A percentile compares a stretch with the other conserved stretches of the same genome.
phyloP scores from a whole-genome alignment of 2,888 invertebrate genomes.

The Leucophenga maculata region DNA sequence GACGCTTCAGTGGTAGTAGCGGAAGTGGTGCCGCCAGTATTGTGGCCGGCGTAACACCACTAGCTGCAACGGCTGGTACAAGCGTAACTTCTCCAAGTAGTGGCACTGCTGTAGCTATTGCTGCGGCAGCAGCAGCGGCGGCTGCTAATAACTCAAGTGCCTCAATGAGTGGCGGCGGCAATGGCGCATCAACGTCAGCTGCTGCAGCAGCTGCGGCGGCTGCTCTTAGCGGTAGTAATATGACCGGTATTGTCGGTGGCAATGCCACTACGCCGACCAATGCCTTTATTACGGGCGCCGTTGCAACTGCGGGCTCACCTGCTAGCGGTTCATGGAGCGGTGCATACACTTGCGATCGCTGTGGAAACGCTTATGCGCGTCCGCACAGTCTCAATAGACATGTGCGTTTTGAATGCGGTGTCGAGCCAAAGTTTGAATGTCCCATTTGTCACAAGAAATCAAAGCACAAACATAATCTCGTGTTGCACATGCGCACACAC shows the following conservation, averaged over 20 bases:
- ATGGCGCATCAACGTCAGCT: constrained; percentile 54
- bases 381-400: constrained; percentile 76
- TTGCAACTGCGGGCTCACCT: constrained; percentile 24
- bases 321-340: constrained; percentile 60
- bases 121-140: constrained; percentile 44
- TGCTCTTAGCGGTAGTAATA: neutral
- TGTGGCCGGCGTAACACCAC: constrained; percentile 31
- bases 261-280: neutral
- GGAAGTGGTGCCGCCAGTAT: constrained; percentile 33
- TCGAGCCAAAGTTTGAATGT: constrained; percentile 77
- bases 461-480: constrained; percentile 73
- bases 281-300: constrained; percentile 34
- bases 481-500: constrained; percentile 73
- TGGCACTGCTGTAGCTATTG: constrained; percentile 44
- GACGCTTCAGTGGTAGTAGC: constrained; percentile 57
- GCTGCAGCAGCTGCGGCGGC: constrained; percentile 49
- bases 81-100: constrained; percentile 36
- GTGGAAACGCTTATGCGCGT: constrained; percentile 76
- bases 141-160: constrained; percentile 47
- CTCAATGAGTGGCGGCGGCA: constrained; percentile 37
- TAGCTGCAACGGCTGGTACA: constrained; percentile 32
- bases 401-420: constrained; percentile 76
- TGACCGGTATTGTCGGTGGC: constrained; percentile 11
- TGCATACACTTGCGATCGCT: constrained; percentile 74
- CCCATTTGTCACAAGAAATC: constrained; percentile 77